phyloP scores from a whole-genome alignment of 1,140 invertebrate species.

The Monochamus saltuarius region DNA sequence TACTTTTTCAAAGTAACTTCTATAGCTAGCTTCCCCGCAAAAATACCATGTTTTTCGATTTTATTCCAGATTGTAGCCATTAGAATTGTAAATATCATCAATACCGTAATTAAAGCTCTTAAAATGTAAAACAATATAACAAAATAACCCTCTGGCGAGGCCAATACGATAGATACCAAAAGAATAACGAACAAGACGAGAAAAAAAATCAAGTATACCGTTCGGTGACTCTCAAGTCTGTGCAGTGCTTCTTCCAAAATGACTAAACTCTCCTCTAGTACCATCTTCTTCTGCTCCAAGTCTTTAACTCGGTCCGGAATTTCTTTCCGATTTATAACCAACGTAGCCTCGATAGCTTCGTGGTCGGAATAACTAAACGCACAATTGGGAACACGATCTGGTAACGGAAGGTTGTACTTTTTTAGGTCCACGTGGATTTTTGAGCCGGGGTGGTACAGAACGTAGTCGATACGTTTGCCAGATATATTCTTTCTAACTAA shows the following conservation, averaged over 20 bases:
- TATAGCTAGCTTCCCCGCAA: conserved; percentile 67
- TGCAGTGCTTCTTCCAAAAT: conserved; percentile 62
- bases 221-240: conserved; percentile 59
- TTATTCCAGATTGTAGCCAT: conserved; percentile 79
- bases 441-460: conserved; percentile 68
- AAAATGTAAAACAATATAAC: conserved; percentile 56
- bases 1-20: conserved; percentile 47
- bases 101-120: conserved; percentile 62
- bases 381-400: conserved; percentile 68
- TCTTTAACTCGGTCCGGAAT: neutral
- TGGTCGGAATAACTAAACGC: conserved; percentile 87
- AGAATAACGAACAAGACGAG: conserved; percentile 53
- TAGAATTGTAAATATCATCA: conserved; percentile 69
- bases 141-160: conserved; percentile 50
- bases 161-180: conserved; percentile 49
- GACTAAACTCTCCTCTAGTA: conserved; percentile 61
- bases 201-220: conserved; percentile 60
- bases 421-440: conserved; percentile 59
- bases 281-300: conserved; percentile 44
- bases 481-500: conserved; percentile 60
- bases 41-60: conserved; percentile 74
- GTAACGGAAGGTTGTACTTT: conserved; percentile 70
- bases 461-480: conserved; percentile 90
- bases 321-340: conserved; percentile 9
- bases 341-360: conserved; percentile 67